A percentile compares a stretch with the other conserved stretches of the same genome.
These are phyloP conservation scores for Cerceris ruficornis DNA, from an alignment of 2,888 invertebrate genomes.

Conservation along the genomic window DNA sequence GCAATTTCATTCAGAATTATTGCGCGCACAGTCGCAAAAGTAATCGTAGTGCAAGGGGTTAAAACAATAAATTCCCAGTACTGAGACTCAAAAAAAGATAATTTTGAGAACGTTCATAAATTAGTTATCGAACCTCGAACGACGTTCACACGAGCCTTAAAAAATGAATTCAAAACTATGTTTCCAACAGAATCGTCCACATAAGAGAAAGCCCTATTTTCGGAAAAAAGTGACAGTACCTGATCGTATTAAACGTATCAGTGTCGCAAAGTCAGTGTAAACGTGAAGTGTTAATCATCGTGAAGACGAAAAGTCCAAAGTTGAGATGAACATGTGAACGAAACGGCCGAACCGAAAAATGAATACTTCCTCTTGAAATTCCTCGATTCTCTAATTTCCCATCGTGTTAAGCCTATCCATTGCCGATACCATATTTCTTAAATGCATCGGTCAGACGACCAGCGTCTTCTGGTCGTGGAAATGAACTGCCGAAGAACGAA, in stretches of 20 bases:
- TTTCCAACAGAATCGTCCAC: neutral
- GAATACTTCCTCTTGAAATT: neutral
- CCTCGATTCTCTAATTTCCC: neutral
- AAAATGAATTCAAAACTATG: neutral
- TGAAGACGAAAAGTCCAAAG: neutral
- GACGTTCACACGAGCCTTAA: too few relatives aligned
- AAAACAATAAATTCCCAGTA: too few relatives aligned
- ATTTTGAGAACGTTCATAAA: too few relatives aligned
- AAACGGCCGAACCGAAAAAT: neutral
- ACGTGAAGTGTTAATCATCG: neutral
- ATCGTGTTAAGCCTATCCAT: neutral
- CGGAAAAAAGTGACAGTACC: neutral
- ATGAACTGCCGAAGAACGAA: slow-evolving; percentile 39
- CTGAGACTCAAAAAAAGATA: too few relatives aligned
- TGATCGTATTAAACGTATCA: neutral
- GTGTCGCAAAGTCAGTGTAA: neutral
- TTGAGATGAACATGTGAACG: neutral
- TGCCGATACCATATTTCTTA: neutral
- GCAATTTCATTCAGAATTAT: too few relatives aligned
- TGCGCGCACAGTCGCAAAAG: too few relatives aligned
- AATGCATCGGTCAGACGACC: neutral
- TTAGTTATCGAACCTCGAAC: too few relatives aligned
- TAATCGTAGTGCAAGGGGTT: too few relatives aligned
- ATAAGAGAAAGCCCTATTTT: neutral
- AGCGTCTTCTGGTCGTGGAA: slow-evolving; percentile 24